phyloP scores from a whole-genome alignment of 30 jellyfish, hydroid and myxozoan species.

The Mastigias papua region DNA sequence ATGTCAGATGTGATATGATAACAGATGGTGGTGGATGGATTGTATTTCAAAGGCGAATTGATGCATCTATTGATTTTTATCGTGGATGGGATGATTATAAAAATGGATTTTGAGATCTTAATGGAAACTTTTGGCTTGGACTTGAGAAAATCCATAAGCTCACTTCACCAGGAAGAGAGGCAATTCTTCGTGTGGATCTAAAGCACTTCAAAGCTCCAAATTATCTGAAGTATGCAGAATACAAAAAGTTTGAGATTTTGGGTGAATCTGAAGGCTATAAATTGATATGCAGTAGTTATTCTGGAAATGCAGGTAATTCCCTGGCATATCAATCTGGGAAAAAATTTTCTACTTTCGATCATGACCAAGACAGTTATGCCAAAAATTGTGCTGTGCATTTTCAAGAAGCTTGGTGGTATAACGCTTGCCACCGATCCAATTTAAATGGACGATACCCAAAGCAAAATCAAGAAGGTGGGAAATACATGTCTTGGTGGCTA shows the following conservation, averaged over 20 bases:
- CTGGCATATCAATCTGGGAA: slow-evolving; percentile 12
- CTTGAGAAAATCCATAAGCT: slow-evolving; percentile 18
- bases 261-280: slow-evolving; percentile 48
- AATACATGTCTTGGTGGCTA: not conserved
- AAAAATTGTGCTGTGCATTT: slow-evolving; percentile 21
- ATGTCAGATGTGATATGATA: slow-evolving; percentile 40
- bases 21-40: slow-evolving; percentile 64
- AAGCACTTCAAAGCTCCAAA: not conserved
- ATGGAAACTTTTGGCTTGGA: slow-evolving; percentile 45
- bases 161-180: slow-evolving; percentile 15
- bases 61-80: not conserved
- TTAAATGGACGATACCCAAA: not conserved
- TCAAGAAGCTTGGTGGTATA: slow-evolving; percentile 63
- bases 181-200: slow-evolving; percentile 20
- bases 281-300: slow-evolving; percentile 18
- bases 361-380: slow-evolving; percentile 36
- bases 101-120: slow-evolving; percentile 38
- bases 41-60: slow-evolving; percentile 31
- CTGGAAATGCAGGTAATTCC: slow-evolving; percentile 57
- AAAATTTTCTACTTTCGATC: slow-evolving; percentile 48
- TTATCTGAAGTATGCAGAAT: not conserved
- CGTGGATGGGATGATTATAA: slow-evolving; percentile 39
- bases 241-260: not conserved
- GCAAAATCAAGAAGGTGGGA: not conserved
- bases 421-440: not conserved